These are phyloP conservation scores for Ia io DNA, from an alignment of 2,113 vertebrate genomes.

Conservation along the genomic window DNA sequence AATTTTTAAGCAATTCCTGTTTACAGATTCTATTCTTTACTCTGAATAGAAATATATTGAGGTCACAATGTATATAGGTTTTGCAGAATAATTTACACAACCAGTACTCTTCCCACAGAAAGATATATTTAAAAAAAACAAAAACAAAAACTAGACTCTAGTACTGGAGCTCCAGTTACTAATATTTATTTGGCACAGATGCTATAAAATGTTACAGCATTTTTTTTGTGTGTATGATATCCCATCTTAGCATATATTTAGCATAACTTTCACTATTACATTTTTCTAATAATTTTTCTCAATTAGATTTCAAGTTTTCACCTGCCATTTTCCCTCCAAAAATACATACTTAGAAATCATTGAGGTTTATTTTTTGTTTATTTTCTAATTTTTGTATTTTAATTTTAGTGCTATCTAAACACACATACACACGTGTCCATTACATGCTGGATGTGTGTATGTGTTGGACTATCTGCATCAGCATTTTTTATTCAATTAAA, in stretches of 20 bases:
- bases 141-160: background rate
- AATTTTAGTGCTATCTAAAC: background rate
- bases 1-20: background rate
- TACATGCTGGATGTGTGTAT: background rate
- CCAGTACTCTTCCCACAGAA: background rate
- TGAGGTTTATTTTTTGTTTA: background rate
- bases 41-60: background rate
- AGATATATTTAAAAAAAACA: background rate
- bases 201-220: background rate
- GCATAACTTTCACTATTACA: background rate
- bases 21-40: background rate
- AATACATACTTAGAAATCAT: background rate
- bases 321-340: accelerated
- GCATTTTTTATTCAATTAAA: background rate
- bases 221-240: background rate
- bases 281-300: background rate
- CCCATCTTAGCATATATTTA: background rate
- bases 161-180: background rate
- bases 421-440: background rate
- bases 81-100: background rate
- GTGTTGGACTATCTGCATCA: background rate
- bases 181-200: background rate
- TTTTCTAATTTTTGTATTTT: background rate
- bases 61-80: background rate
- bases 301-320: background rate